A percentile compares a stretch with the other conserved stretches of the same genome.
These are phyloP conservation scores for Ameiurus melas DNA, from an alignment of 2,113 vertebrate genomes.

Conservation along the genomic window DNA sequence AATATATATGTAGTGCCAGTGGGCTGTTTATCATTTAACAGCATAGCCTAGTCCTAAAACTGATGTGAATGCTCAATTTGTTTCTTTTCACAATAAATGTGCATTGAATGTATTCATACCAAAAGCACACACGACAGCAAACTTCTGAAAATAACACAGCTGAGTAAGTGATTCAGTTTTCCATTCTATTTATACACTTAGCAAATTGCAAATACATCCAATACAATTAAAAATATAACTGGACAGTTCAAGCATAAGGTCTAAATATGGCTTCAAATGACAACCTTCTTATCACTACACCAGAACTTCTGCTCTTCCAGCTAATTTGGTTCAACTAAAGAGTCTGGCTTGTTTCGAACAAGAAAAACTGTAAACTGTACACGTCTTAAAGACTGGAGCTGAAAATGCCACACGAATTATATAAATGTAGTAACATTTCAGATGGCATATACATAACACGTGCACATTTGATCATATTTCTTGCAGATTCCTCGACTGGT, in stretches of 20 bases:
- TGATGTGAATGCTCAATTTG: not conserved
- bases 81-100: not conserved
- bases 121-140: not conserved
- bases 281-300: too few relatives aligned
- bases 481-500: slow-evolving; percentile 74
- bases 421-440: not conserved
- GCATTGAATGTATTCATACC: not conserved
- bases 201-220: not conserved
- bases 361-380: not conserved
- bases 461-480: slow-evolving; percentile 8
- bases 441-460: not conserved
- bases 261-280: not conserved
- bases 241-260: not conserved
- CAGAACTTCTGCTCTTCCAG: too few relatives aligned
- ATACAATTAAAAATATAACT: not conserved
- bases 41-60: not conserved
- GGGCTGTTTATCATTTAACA: not conserved
- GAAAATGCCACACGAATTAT: not conserved
- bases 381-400: not conserved
- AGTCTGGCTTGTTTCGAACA: not conserved
- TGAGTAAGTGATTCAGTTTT: not conserved
- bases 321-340: not conserved
- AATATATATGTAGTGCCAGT: not conserved
- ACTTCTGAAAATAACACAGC: not conserved
- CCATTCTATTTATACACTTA: not conserved